Conservation (phyloP, 2,797 vertebrate genomes). For the Rallus crepitans region DNA sequence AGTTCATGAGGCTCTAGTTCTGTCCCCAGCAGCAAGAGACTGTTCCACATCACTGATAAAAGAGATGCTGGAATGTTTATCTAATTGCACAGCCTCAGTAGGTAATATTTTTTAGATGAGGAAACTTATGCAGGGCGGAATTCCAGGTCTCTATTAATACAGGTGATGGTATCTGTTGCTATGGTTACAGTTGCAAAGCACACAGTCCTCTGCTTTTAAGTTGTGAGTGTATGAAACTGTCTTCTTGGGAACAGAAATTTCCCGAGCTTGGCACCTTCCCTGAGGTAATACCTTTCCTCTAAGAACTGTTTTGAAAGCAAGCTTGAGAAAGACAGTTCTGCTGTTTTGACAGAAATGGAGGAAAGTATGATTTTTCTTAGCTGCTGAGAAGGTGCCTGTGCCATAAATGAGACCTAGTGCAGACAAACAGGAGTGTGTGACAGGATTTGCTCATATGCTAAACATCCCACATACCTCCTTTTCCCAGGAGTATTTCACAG, state of each 20-base stretch:
- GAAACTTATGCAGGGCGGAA: conserved; percentile 20
- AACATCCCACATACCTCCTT: background rate
- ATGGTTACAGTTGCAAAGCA: conserved; percentile 30
- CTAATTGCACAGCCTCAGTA: background rate
- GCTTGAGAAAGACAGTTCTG: background rate
- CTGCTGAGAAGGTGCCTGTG: background rate
- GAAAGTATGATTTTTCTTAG: background rate
- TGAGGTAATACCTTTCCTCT: conserved; percentile 22
- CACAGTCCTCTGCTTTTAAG: conserved; percentile 2
- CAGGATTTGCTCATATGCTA: background rate
- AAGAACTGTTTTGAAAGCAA: conserved; percentile 24
- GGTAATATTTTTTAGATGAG: background rate
- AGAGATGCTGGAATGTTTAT: background rate
- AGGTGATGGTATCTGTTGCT: conserved; percentile 34
- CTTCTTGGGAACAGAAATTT: conserved; percentile 23
- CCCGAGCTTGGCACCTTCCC: background rate
- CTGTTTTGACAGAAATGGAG: background rate
- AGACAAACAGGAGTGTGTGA: background rate
- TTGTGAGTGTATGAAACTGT: conserved; percentile 24
- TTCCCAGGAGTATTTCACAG: background rate
- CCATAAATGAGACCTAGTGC: background rate
- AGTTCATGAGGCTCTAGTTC: background rate
- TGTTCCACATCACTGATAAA: background rate
- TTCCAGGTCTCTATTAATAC: background rate
- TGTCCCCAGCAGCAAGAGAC: background rate